Percentiles rank a stretch among this genome's conserved stretches.
phyloP scores from a whole-genome alignment of 2,113 vertebrate genomes.

The Piprites chloris region DNA sequence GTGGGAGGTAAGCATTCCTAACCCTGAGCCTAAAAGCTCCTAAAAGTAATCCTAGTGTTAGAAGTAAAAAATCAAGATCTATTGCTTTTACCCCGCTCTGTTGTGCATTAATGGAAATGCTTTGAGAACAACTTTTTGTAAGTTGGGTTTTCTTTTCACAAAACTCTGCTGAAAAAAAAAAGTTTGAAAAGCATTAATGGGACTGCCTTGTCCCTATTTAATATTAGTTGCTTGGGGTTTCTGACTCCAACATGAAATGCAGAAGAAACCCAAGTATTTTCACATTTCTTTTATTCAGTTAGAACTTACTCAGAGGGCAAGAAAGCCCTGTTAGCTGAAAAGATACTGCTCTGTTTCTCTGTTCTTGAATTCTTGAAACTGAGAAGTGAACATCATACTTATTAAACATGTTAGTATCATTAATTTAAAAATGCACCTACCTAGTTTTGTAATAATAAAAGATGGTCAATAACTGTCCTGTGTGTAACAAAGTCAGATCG shows the following conservation, averaged over 20 bases:
- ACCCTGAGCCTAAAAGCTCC: background rate
- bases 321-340: background rate
- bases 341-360: background rate
- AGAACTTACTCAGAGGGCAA: background rate
- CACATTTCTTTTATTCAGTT: background rate
- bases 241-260: background rate
- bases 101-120: background rate
- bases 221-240: background rate
- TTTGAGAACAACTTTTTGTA: background rate
- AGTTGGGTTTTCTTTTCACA: background rate
- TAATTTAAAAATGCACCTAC: background rate
- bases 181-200: background rate
- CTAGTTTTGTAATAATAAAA: background rate
- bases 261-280: background rate
- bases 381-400: background rate
- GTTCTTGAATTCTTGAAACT: background rate
- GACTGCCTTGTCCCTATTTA: background rate
- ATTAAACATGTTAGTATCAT: fast-evolving
- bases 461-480: background rate
- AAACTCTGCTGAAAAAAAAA: background rate
- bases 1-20: background rate
- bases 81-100: background rate
- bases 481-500: background rate
- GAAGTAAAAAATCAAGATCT: background rate
- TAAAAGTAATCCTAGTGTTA: background rate